Evolutionary conservation across 2,797 vertebrate species (phyloP).

Genomic region (Phalloptychus januarius): DNA sequence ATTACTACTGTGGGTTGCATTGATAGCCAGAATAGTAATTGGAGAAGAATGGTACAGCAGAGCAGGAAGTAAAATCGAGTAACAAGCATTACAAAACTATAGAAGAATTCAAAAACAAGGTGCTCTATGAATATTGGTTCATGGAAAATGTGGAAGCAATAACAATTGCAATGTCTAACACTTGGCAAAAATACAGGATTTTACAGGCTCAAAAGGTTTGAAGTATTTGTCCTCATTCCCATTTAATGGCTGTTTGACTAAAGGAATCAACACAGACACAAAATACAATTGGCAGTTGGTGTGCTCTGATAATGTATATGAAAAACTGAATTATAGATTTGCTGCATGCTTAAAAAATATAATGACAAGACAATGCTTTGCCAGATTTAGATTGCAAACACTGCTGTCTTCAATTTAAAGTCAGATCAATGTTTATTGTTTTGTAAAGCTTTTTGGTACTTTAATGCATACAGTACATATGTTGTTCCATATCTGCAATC

Average conservation of each 20-base stretch:
- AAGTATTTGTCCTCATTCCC: constrained; percentile 16
- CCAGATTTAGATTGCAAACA: background rate
- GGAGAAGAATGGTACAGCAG: constrained; percentile 47
- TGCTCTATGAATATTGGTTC: constrained; percentile 33
- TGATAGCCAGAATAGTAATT: too few species aligned
- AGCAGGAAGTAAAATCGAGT: constrained; percentile 48
- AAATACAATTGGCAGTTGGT: background rate
- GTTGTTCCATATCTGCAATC: background rate
- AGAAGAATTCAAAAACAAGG: constrained; percentile 43
- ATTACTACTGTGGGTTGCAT: constrained; percentile 32
- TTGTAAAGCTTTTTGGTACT: background rate
- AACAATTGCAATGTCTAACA: constrained; percentile 42
- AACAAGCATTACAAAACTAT: constrained; percentile 57
- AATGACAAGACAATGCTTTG: background rate
- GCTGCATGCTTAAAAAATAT: background rate
- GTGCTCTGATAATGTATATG: background rate
- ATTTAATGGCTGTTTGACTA: constrained; percentile 23
- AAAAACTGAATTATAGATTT: background rate
- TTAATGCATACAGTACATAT: background rate
- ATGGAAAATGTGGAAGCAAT: constrained; percentile 42
- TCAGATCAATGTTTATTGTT: background rate
- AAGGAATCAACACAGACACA: constrained; percentile 27
- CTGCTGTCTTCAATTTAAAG: background rate
- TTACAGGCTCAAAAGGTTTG: constrained; percentile 21
- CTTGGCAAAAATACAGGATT: constrained; percentile 34